Evolutionary conservation across 2,888 invertebrate genomes (phyloP).

Genomic region (Pantelozetes paolii): DNA sequence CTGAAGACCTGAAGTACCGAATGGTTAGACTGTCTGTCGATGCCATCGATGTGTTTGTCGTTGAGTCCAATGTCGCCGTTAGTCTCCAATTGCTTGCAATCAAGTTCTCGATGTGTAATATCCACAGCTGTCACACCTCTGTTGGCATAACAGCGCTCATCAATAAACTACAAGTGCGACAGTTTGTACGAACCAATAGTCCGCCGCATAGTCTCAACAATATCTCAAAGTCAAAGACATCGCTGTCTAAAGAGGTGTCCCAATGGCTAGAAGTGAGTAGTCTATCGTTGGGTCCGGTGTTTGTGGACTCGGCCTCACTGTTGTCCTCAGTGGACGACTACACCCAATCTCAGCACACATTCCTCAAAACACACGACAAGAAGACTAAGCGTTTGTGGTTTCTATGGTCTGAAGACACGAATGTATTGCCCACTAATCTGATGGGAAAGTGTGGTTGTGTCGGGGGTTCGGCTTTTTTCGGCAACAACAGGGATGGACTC

Average conservation of each 20-base stretch:
- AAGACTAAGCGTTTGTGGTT: constrained; percentile 86
- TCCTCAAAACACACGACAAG: constrained; percentile 63
- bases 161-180: constrained; percentile 66
- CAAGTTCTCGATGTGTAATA: constrained; percentile 81
- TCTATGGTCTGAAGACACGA: constrained; percentile 70
- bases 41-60: constrained; percentile 80
- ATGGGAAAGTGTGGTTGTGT: constrained; percentile 80
- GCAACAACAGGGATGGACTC: constrained; percentile 79
- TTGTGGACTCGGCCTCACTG: constrained; percentile 69
- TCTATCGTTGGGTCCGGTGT: constrained; percentile 79
- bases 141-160: constrained; percentile 81
- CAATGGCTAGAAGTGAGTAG: constrained; percentile 87
- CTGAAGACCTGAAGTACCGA: constrained; percentile 84
- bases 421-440: constrained; percentile 43
- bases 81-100: constrained; percentile 69
- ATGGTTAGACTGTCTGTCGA: constrained; percentile 85
- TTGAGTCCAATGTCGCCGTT: constrained; percentile 80
- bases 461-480: constrained; percentile 92
- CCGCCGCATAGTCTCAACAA: neutral
- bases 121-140: constrained; percentile 87
- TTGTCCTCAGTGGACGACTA: constrained; percentile 45
- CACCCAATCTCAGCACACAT: constrained; percentile 52
- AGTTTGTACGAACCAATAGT: constrained; percentile 58
- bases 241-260: neutral
- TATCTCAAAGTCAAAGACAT: neutral